A percentile compares a stretch with the other conserved stretches of the same genome.
These are phyloP conservation scores for Alosa alosa DNA, from an alignment of 2,113 vertebrate genomes.

Conservation along the genomic window DNA sequence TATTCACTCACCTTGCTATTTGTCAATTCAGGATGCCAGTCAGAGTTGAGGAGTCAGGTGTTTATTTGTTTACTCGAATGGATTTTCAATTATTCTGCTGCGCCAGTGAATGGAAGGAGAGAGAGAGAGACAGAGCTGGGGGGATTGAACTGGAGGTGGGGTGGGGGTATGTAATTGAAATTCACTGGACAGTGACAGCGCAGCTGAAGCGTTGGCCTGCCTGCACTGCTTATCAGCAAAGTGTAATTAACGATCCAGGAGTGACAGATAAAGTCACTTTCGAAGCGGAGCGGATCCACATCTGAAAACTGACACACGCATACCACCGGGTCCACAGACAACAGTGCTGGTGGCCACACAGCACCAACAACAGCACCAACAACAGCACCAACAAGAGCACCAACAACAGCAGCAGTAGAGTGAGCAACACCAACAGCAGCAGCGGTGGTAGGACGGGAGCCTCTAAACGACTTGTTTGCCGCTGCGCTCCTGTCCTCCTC, in stretches of 20 bases:
- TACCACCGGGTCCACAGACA: not conserved
- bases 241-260: slow-evolving; percentile 36
- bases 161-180: slow-evolving; percentile 32
- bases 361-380: not conserved
- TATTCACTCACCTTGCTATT: not conserved
- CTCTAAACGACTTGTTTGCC: not conserved
- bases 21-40: not conserved
- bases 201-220: slow-evolving; percentile 11
- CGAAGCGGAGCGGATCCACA: slow-evolving; percentile 21
- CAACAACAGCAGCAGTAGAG: not conserved
- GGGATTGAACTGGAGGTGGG: not conserved
- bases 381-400: not conserved
- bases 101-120: slow-evolving; percentile 18
- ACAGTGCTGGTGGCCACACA: not conserved
- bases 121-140: not conserved
- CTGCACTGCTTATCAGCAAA: slow-evolving; percentile 20
- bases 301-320: not conserved
- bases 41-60: slow-evolving; percentile 16
- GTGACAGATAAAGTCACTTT: slow-evolving; percentile 38
- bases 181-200: slow-evolving; percentile 33
- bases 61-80: slow-evolving; percentile 39
- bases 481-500: slow-evolving; percentile 15
- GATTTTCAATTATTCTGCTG: slow-evolving; percentile 26
- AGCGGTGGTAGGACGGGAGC: not conserved
- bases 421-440: not conserved